phyloP scores from a whole-genome alignment of 1,140 invertebrate species.

The Berghia stephanieae region DNA sequence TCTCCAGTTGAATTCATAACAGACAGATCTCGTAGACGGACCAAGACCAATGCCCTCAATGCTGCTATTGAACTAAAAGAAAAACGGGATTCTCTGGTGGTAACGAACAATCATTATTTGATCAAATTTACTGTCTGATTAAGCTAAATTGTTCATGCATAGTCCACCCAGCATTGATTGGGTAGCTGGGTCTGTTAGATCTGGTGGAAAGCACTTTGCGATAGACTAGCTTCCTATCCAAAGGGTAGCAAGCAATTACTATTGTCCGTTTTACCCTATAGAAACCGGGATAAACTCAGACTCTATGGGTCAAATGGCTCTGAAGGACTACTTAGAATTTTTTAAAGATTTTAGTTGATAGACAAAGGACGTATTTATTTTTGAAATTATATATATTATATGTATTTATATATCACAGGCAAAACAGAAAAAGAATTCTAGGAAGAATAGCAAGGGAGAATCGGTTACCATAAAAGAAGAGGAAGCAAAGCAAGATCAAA shows the following conservation, averaged over 20 bases:
- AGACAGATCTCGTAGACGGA: conserved; percentile 44
- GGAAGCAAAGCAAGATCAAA: too few species aligned
- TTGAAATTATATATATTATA: too few species aligned
- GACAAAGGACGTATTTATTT: too few species aligned
- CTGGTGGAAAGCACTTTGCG: not conserved
- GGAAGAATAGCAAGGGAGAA: too few species aligned
- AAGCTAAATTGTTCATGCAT: not conserved
- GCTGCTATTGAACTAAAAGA: conserved; percentile 64
- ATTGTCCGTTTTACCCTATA: not conserved
- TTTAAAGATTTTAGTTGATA: too few species aligned
- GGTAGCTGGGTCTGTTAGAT: not conserved
- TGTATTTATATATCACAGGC: too few species aligned
- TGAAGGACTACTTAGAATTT: too few species aligned
- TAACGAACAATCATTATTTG: too few species aligned
- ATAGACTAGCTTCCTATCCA: not conserved
- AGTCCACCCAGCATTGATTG: not conserved
- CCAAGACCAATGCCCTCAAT: conserved; percentile 54
- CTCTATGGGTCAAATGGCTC: too few species aligned
- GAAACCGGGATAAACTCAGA: too few species aligned
- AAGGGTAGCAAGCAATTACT: not conserved
- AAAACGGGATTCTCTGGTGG: conserved; percentile 51
- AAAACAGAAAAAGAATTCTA: too few species aligned
- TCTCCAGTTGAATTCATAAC: not conserved
- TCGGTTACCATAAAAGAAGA: too few species aligned
- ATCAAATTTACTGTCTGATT: not conserved